Evolutionary conservation across 2,113 vertebrate species (phyloP).

Genomic region (Chlorodrepanis virens): DNA sequence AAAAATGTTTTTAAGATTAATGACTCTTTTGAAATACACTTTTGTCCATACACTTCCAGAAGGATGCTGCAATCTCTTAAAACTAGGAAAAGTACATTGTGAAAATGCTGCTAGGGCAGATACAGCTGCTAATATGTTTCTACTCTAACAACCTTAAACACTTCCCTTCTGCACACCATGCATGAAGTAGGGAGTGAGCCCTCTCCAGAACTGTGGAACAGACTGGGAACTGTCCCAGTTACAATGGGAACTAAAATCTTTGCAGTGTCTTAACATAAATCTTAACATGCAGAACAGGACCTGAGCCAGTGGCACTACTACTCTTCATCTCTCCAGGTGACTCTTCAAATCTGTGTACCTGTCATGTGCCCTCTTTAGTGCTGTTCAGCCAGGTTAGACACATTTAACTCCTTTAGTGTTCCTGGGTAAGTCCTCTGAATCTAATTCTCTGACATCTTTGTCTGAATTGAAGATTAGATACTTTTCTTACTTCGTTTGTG

Average conservation of each 20-base stretch:
- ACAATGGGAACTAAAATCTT: background rate
- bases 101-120: background rate
- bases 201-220: background rate
- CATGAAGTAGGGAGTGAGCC: background rate
- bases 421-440: background rate
- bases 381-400: background rate
- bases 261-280: background rate
- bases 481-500: background rate
- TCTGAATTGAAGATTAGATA: background rate
- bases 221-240: background rate
- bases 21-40: conserved; percentile 50
- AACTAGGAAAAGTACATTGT: background rate
- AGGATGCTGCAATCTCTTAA: background rate
- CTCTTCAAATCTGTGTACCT: background rate
- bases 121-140: background rate
- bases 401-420: background rate
- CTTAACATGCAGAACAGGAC: background rate
- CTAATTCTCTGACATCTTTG: background rate
- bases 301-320: background rate
- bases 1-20: background rate
- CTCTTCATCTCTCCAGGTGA: background rate
- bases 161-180: background rate
- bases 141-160: background rate
- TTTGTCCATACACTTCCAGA: conserved; percentile 3
- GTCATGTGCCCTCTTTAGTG: background rate